Evolutionary conservation across 2,888 invertebrate species (phyloP).

Genomic region (Scaptodrosophila latifasciaeformis): DNA sequence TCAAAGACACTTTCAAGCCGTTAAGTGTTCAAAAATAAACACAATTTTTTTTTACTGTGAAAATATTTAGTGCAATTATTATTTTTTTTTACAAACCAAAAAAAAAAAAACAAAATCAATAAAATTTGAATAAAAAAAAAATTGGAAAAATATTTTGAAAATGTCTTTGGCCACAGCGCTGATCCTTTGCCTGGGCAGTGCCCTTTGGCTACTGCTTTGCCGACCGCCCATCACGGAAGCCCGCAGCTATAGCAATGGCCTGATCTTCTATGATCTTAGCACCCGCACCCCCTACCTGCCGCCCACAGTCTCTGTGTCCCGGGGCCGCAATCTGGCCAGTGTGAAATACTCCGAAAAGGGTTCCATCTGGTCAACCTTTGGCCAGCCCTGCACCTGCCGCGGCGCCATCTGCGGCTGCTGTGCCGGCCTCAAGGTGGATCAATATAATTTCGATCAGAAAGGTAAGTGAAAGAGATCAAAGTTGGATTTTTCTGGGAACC

Average conservation of each 20-base stretch:
- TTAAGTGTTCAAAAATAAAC: constrained; percentile 20
- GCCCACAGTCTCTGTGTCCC: constrained; percentile 70
- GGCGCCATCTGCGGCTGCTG: constrained; percentile 82
- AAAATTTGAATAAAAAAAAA: constrained; percentile 1
- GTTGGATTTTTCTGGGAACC: too few species aligned
- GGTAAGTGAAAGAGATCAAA: constrained; percentile 63
- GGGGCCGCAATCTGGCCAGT: constrained; percentile 60
- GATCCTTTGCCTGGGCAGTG: too few species aligned
- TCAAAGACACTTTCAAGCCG: too few species aligned
- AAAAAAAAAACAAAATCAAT: background rate
- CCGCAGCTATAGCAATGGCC: constrained; percentile 70
- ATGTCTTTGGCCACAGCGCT: too few species aligned
- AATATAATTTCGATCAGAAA: constrained; percentile 77
- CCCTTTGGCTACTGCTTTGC: too few species aligned
- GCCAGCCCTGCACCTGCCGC: constrained; percentile 77
- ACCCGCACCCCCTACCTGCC: constrained; percentile 61
- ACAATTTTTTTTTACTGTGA: constrained; percentile 10
- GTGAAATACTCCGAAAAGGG: constrained; percentile 64
- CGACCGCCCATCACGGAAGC: constrained; percentile 25
- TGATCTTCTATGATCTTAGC: constrained; percentile 68
- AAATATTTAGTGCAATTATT: constrained; percentile 1
- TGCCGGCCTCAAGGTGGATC: constrained; percentile 82
- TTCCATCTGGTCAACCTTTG: constrained; percentile 71
- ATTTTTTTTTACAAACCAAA: constrained; percentile 4
- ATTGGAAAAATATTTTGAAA: background rate